Evolutionary conservation across 1,140 invertebrate species (phyloP).

Genomic region (Metopolophium dirhodum): DNA sequence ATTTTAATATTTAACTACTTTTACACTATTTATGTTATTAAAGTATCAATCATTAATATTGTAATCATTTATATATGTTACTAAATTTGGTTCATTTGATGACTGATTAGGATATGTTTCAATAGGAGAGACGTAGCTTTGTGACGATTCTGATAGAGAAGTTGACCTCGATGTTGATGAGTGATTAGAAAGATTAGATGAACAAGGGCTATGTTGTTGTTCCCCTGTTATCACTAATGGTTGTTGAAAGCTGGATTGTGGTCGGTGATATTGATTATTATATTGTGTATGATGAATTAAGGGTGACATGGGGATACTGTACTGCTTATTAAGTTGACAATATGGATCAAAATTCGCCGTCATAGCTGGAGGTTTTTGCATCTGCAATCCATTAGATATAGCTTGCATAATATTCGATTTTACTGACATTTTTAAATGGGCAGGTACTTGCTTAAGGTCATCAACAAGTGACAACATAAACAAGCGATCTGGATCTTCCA

Average conservation of each 20-base stretch:
- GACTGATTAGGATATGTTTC: background rate
- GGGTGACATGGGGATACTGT: background rate
- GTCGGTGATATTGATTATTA: background rate
- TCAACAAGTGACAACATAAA: constrained; percentile 44
- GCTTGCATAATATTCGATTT: constrained; percentile 40
- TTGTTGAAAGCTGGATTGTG: constrained; percentile 29
- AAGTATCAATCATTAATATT: background rate
- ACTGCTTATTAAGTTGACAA: constrained; percentile 13
- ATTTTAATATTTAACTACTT: background rate
- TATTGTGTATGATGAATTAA: background rate
- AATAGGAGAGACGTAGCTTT: background rate
- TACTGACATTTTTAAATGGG: constrained; percentile 38
- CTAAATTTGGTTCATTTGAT: background rate
- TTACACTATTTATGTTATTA: background rate
- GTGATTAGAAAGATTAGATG: background rate
- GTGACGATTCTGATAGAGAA: background rate
- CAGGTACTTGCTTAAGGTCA: constrained; percentile 18
- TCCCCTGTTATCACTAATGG: background rate
- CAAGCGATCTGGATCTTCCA: constrained; percentile 40
- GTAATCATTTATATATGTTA: background rate
- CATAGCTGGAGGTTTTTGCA: background rate
- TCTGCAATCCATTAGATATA: constrained; percentile 19
- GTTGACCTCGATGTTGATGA: background rate
- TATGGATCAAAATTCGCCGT: constrained; percentile 8
- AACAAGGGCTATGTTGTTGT: background rate